These are phyloP conservation scores for Drosophila recens DNA, from an alignment of 2,888 invertebrate species.

Conservation along the genomic window DNA sequence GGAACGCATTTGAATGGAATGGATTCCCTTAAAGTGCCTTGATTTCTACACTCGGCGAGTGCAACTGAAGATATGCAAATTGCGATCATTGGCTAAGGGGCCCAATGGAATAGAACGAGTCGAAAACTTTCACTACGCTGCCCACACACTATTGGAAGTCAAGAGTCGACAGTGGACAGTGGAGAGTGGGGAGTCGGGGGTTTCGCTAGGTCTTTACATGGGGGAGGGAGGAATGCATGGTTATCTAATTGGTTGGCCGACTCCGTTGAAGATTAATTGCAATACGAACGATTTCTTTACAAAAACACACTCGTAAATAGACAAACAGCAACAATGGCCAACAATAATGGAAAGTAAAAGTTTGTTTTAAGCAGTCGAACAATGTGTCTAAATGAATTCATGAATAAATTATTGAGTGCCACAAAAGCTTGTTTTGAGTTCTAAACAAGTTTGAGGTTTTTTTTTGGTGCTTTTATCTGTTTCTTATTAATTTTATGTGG, in stretches of 20 bases:
- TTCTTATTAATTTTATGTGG: conserved; percentile 53
- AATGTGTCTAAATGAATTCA: conserved; percentile 63
- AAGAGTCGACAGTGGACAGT: background rate
- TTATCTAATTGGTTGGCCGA: conserved; percentile 65
- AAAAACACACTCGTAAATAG: conserved; percentile 22
- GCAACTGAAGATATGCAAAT: conserved; percentile 66
- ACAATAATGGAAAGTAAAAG: conserved; percentile 75
- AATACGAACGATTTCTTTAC: conserved; percentile 63
- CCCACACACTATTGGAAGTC: conserved; percentile 28
- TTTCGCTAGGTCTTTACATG: conserved; percentile 13
- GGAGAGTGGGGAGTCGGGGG: background rate
- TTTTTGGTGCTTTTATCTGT: conserved; percentile 14
- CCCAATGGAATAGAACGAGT: conserved; percentile 67
- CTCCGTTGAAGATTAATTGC: conserved; percentile 68
- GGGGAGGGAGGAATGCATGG: conserved; percentile 13
- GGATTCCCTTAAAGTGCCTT: conserved; percentile 3
- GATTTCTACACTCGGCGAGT: conserved; percentile 54
- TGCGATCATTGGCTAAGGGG: conserved; percentile 21
- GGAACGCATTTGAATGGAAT: background rate
- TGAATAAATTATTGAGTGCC: conserved; percentile 62
- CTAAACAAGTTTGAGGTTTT: conserved; percentile 63
- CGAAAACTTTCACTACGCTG: conserved; percentile 65
- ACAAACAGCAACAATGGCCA: conserved; percentile 49
- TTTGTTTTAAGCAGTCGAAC: conserved; percentile 64
- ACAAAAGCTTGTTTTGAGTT: conserved; percentile 51